Base-by-base conservation (phyloP, 2,113 vertebrate species). In the Actenoides lindsayi region DNA sequence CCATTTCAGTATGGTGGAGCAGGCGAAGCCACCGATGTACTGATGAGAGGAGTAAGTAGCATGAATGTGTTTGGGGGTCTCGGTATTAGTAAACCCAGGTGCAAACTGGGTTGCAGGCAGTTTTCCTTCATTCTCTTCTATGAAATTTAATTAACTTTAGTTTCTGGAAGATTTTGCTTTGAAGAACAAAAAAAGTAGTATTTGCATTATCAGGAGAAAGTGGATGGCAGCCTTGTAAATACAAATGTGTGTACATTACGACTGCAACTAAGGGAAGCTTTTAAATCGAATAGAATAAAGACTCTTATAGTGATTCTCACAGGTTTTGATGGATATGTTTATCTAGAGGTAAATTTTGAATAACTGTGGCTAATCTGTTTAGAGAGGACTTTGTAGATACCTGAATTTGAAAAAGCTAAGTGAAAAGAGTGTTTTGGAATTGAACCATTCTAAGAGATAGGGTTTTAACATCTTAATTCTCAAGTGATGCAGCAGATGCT, bases 401-500 rank as follows among this genome's bases (percentile, higher is more conserved):
- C 74, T 91, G 91, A 68, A 51, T 88, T 83, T 94, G 63, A 88
- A 96, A 96, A 97, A 95, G 85, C 80, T 96, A 51, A 93, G 44
- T 69, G 94, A 91, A 89, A 95, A 95, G 48, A 23, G 2, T 51
- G 80, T 67, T 96, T 79, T 70, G 17, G 51, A 77, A 79, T 91
- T 83, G 80, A 92, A 75, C 75, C 21, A 24, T 93, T 96, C 76
- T 77, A 73, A 89, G 87, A 93, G 37, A 93, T 46, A 87, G 48
- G 41, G 30, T 27, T 97, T 97, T 97, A 91, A 95, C 87, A 86
- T 86, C 35, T 80, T 89, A 95, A 51, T 89, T 96, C 71, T 96
- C 1, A 0, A 94, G 67, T 82, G 96, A 93, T 96, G 93, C 63
- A 94, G 80, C 81, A 96, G 95, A 96, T 97, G 96, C 95, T 96